Evolutionary conservation across 2,888 invertebrate genomes (phyloP).

Genomic region (Micoletzkya japonica): DNA sequence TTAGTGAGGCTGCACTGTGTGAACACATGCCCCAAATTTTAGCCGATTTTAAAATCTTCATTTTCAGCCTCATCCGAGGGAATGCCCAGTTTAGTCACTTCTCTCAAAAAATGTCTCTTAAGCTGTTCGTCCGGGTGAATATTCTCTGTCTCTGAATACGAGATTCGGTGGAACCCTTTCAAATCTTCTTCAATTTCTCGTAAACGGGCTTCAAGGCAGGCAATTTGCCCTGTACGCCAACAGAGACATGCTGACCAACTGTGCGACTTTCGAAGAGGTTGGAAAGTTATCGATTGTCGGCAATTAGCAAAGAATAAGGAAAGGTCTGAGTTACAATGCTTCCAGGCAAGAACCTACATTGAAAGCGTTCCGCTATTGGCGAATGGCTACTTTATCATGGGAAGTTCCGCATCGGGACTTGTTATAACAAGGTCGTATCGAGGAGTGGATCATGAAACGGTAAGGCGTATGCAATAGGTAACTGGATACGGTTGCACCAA

Average conservation of each 20-base stretch:
- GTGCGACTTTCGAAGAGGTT: not conserved
- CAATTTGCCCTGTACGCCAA: constrained; percentile 3
- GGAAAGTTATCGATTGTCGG: not conserved
- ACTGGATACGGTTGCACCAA: no score
- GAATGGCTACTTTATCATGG: constrained; percentile 1
- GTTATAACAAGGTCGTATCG: not conserved
- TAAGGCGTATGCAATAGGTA: no score
- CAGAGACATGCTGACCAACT: constrained; percentile 1
- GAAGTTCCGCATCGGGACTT: not conserved
- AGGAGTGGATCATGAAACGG: not conserved
- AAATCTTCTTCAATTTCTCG: not conserved
- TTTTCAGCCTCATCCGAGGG: no score
- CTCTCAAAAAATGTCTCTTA: no score
- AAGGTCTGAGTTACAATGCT: not conserved
- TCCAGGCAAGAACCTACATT: not conserved
- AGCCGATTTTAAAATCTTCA: no score
- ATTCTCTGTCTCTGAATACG: not conserved
- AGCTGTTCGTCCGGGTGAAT: constrained; percentile 3
- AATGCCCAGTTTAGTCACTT: no score
- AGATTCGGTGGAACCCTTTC: not conserved
- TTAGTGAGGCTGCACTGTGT: no score
- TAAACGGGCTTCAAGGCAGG: no score
- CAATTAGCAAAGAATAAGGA: not conserved
- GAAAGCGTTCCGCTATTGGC: not conserved
- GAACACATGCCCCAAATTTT: no score